These are phyloP conservation scores for Amphipoea oculea DNA, from an alignment of 2,888 invertebrate genomes.

Conservation along the genomic window DNA sequence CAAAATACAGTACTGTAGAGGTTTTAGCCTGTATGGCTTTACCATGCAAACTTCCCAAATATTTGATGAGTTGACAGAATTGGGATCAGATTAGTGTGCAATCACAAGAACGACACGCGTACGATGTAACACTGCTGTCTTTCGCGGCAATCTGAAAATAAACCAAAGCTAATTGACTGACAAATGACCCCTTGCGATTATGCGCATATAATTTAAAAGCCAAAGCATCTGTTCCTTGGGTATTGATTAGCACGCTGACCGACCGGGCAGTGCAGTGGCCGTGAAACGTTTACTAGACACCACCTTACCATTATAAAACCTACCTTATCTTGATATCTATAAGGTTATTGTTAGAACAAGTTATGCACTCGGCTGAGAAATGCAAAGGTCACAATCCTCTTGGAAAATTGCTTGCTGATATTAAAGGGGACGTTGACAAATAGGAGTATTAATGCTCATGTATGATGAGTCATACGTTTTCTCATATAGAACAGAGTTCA, in stretches of 20 bases:
- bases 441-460: slow-evolving; percentile 30
- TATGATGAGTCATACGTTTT: slow-evolving; percentile 46
- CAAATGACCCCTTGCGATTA: slow-evolving; percentile 19
- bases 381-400: slow-evolving; percentile 75
- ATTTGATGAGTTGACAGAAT: neutral
- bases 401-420: slow-evolving; percentile 75
- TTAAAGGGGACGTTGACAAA: slow-evolving; percentile 66
- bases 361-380: slow-evolving; percentile 70
- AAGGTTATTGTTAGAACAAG: slow-evolving; percentile 51
- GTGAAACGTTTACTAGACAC: slow-evolving; percentile 71
- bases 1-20: neutral
- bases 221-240: slow-evolving; percentile 41
- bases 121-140: neutral
- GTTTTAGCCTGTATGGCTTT: neutral
- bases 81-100: no score
- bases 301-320: slow-evolving; percentile 45
- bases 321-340: slow-evolving; percentile 55
- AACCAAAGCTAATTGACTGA: slow-evolving; percentile 20
- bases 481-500: slow-evolving; percentile 14
- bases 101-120: no score
- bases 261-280: slow-evolving; percentile 74
- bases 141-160: neutral
- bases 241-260: slow-evolving; percentile 72
- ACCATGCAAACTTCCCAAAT: neutral
- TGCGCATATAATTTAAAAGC: slow-evolving; percentile 39